Evolutionary conservation across 2,113 vertebrate species (phyloP).

Genomic region (Corynorhinus townsendii): DNA sequence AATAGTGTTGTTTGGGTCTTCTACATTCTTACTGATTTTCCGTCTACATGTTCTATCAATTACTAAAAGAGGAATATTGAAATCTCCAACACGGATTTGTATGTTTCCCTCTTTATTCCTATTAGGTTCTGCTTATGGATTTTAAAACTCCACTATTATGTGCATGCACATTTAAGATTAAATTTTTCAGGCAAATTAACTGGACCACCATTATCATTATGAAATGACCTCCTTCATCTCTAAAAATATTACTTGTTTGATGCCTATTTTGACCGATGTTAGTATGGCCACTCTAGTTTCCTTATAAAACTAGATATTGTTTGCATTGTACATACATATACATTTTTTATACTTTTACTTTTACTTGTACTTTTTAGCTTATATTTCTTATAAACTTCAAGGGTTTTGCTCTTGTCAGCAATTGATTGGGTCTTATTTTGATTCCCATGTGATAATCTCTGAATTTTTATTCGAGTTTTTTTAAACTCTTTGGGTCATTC

Average conservation of each 20-base stretch:
- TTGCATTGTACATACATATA: neutral
- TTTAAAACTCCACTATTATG: neutral
- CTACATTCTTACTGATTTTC: neutral
- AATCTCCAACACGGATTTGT: neutral
- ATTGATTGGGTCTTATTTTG: neutral
- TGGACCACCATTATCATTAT: neutral
- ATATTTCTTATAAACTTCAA: neutral
- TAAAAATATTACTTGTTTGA: neutral
- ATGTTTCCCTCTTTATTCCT: neutral
- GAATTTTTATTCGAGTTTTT: neutral
- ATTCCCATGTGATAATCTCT: neutral
- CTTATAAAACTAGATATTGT: neutral
- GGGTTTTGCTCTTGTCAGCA: neutral
- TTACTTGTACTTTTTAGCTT: neutral
- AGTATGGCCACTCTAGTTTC: neutral
- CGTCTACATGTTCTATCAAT: neutral
- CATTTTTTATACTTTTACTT: neutral
- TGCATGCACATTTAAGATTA: neutral
- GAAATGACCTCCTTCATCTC: neutral
- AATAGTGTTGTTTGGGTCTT: conserved; percentile 5
- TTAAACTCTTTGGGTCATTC: neutral
- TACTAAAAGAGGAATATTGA: neutral
- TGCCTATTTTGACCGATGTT: neutral
- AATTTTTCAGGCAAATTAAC: neutral
- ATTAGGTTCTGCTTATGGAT: neutral